Base-by-base conservation (phyloP, 2,888 invertebrate genomes). In the Oxyscelio sp. region DNA sequence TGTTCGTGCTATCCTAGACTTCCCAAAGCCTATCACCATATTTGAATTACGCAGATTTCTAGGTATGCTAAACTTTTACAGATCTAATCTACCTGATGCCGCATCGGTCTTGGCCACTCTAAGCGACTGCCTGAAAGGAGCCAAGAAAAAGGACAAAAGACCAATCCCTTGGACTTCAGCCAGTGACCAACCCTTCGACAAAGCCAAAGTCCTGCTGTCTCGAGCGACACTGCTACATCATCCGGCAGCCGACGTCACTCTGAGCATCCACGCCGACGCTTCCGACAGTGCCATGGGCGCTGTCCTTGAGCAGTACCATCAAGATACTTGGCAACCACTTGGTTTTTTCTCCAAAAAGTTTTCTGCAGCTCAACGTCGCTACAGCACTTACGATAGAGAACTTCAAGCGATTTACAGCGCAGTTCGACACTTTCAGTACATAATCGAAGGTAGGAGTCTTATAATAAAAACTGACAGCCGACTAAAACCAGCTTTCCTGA, bases 381-480 rank as follows among this genome's bases (percentile, higher is more conserved):
- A 52, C 13, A 52, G 52, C n/a, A 52, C 52, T 13, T 52, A 52
- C 24, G 52, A 52, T n/a, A 11, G 52, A 1, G 52, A 52, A 15
- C 24, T 52, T 3, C 52, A 52, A n/a, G 52, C 52, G 15, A 52
- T 52, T 13, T 24, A 52, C 52, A 52, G 52, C 24, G 22, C 52
- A 22, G 13, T 52, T 27, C 27, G 27, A n/a, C n/a, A n/a, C n/a
- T n/a, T n/a, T n/a, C n/a, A n/a, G n/a, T n/a, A n/a, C n/a, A n/a
- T n/a, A n/a, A n/a, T n/a, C n/a, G n/a, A n/a, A n/a, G n/a, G n/a
- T n/a, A n/a, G n/a, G n/a, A n/a, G n/a, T n/a, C n/a, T n/a, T n/a
- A n/a, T n/a, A n/a, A n/a, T n/a, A n/a, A n/a, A n/a, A n/a, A n/a
- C n/a, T n/a, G n/a, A n/a, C n/a, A n/a, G n/a, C n/a, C n/a, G n/a